phyloP scores from a whole-genome alignment of 2,113 vertebrate species.

The Vulpes vulpes region DNA sequence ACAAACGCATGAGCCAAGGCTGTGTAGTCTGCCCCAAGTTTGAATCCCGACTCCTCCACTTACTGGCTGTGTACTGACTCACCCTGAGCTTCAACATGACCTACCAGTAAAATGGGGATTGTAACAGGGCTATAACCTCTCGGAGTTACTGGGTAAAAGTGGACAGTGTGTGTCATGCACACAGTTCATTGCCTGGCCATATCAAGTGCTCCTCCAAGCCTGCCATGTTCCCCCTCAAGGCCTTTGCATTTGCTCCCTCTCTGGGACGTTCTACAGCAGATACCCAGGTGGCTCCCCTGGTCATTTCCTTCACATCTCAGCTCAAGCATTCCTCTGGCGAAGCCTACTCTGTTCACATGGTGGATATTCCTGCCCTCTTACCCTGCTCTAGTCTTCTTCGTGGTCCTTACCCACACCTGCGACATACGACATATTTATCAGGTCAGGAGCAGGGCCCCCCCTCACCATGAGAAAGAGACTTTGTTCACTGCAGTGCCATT shows the following conservation, averaged over 20 bases:
- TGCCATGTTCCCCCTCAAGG: not conserved
- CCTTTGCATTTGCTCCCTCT: not conserved
- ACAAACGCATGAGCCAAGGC: accelerated
- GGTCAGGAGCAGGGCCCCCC: not conserved
- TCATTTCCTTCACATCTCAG: not conserved
- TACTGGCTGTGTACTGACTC: not conserved
- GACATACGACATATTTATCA: accelerated
- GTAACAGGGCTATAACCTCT: not conserved
- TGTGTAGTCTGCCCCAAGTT: not conserved
- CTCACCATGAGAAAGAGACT: not conserved
- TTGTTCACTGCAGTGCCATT: accelerated
- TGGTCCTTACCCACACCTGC: not conserved
- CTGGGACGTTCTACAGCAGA: not conserved
- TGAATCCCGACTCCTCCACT: accelerated
- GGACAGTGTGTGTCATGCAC: not conserved
- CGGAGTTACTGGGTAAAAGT: not conserved
- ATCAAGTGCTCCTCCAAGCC: accelerated
- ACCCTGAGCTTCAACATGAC: not conserved
- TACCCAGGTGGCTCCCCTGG: not conserved
- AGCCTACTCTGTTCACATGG: not conserved
- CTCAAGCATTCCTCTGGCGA: not conserved
- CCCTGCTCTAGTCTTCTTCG: not conserved
- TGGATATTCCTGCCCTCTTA: accelerated
- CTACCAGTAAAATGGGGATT: not conserved
- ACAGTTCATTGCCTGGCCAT: not conserved